These are phyloP conservation scores for Zosterops hypoxanthus DNA, from an alignment of 2,113 vertebrate genomes.

Conservation along the genomic window DNA sequence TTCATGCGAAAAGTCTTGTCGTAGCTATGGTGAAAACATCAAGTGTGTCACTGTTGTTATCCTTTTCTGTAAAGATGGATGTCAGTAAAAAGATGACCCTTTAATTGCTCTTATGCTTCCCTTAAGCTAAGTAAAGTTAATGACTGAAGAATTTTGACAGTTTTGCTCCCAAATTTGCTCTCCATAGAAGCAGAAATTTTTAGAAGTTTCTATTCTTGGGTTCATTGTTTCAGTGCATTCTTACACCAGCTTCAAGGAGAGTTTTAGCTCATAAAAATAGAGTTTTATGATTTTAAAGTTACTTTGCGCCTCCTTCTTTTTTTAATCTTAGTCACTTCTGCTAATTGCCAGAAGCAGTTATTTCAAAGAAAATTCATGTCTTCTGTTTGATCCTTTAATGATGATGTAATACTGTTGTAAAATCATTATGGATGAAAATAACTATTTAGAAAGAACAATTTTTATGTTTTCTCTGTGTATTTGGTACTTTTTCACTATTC, in stretches of 20 bases:
- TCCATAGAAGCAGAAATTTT: not conserved
- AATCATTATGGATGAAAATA: not conserved
- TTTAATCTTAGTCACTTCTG: not conserved
- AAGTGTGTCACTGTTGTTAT: not conserved
- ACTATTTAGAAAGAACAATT: not conserved
- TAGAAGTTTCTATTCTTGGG: not conserved
- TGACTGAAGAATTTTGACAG: not conserved
- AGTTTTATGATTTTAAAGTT: not conserved
- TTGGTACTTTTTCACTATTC: not conserved
- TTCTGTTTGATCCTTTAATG: not conserved
- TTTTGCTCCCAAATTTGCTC: not conserved
- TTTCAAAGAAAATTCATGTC: not conserved
- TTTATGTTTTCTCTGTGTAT: not conserved
- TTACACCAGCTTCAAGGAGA: not conserved
- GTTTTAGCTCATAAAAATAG: not conserved
- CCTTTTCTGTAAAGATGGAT: not conserved
- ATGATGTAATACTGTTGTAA: not conserved
- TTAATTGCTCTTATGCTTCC: not conserved
- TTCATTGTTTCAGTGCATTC: not conserved
- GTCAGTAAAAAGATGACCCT: not conserved
- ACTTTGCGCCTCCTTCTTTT: not conserved
- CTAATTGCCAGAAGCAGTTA: not conserved
- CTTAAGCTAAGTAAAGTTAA: not conserved
- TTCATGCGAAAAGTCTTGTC: not conserved
- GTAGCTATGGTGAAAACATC: not conserved